phyloP scores from a whole-genome alignment of 2,888 invertebrate genomes.

The Mantis religiosa region DNA sequence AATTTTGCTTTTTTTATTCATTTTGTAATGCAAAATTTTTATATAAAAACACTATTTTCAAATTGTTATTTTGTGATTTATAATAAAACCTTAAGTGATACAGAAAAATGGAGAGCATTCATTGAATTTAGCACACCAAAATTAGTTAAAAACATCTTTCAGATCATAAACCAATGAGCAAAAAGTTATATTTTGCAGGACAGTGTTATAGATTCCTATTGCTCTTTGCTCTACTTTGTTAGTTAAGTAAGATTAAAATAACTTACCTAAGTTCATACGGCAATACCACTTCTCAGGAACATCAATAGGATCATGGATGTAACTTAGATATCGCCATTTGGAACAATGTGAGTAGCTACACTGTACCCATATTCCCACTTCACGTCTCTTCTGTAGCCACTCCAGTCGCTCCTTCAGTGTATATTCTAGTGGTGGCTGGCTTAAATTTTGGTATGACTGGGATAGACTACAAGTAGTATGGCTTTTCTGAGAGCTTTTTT shows the following conservation, averaged over 20 bases:
- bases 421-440: constrained; percentile 2
- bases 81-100: too few relatives aligned
- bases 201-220: too few relatives aligned
- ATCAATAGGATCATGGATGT: constrained; percentile 54
- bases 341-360: constrained; percentile 53
- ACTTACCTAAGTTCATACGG: constrained; percentile 54
- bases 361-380: constrained; percentile 51
- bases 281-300: constrained; percentile 62
- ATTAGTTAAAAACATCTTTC: too few relatives aligned
- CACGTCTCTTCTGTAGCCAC: constrained; percentile 51
- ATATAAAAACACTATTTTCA: too few relatives aligned
- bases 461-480: neutral
- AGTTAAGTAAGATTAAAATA: neutral
- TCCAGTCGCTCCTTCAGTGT: constrained; percentile 34
- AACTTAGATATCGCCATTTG: constrained; percentile 55
- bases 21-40: too few relatives aligned
- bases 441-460: neutral
- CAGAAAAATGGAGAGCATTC: too few relatives aligned
- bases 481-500: neutral
- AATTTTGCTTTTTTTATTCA: too few relatives aligned
- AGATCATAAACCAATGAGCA: too few relatives aligned
- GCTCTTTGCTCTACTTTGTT: too few relatives aligned
- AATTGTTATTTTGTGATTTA: too few relatives aligned
- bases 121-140: too few relatives aligned
- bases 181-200: too few relatives aligned